Evolutionary conservation across 2,888 invertebrate genomes (phyloP).

Genomic region (Drosophila colorata): DNA sequence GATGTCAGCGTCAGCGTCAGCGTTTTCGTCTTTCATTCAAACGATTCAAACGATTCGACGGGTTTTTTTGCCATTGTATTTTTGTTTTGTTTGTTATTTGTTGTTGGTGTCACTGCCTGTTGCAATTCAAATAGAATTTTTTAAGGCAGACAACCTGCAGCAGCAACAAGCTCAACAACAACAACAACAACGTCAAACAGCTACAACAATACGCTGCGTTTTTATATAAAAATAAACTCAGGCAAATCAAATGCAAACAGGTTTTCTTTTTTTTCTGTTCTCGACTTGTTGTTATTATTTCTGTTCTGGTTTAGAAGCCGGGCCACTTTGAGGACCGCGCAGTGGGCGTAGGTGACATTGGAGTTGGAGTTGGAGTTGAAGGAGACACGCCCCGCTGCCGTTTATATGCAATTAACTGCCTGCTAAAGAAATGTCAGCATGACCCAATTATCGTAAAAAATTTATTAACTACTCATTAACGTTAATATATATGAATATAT

Average conservation of each 20-base stretch:
- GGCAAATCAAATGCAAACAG: constrained; percentile 67
- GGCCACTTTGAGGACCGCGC: constrained; percentile 33
- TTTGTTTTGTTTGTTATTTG: constrained; percentile 45
- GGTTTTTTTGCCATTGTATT: constrained; percentile 39
- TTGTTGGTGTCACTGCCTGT: constrained; percentile 58
- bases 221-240: constrained; percentile 42
- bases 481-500: constrained; percentile 20
- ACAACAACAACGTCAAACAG: constrained; percentile 3
- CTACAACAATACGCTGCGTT: constrained; percentile 16
- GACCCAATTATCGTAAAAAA: constrained; percentile 66
- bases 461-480: constrained; percentile 35
- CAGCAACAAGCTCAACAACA: constrained; percentile 9
- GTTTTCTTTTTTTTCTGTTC: constrained; percentile 39
- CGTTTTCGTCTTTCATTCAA: constrained; percentile 68
- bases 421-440: constrained; percentile 55
- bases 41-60: constrained; percentile 56
- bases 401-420: constrained; percentile 56
- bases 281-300: constrained; percentile 7
- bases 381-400: constrained; percentile 38
- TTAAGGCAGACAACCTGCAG: constrained; percentile 59
- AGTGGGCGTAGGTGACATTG: constrained; percentile 20
- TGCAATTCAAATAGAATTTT: constrained; percentile 70
- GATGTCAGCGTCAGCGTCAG: constrained; percentile 9
- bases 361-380: constrained; percentile 4
- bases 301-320: constrained; percentile 39